A percentile compares a stretch with the other conserved stretches of the same genome.
These are phyloP conservation scores for Sorex fumeus DNA, from an alignment of 2,113 vertebrate species.

Conservation along the genomic window DNA sequence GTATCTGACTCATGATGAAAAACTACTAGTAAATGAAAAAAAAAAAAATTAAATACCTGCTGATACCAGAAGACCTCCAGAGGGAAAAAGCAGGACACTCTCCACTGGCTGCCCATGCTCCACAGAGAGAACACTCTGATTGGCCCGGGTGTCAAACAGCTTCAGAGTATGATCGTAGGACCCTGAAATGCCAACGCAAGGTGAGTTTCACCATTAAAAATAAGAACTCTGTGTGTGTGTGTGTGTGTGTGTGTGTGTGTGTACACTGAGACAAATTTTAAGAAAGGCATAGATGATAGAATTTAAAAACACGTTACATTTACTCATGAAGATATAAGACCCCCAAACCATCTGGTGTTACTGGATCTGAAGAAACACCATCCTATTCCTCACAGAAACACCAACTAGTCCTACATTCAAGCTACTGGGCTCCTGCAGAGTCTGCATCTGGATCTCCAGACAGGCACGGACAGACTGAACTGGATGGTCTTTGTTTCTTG, in stretches of 20 bases:
- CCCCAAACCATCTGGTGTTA: slow-evolving; percentile 2
- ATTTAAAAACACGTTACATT: background rate
- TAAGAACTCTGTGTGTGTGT: background rate
- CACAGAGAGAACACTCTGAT: slow-evolving; percentile 93
- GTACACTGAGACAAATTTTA: background rate
- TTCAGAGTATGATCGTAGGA: slow-evolving; percentile 98
- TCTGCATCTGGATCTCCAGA: background rate
- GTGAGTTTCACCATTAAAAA: slow-evolving; percentile 39
- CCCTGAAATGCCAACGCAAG: slow-evolving; percentile 87
- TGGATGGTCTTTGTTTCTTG: background rate
- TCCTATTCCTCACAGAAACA: background rate
- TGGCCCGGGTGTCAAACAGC: slow-evolving; percentile 94
- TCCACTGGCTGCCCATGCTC: slow-evolving; percentile 98
- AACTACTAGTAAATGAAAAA: background rate
- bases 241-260: background rate
- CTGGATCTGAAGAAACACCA: background rate
- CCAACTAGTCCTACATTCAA: background rate
- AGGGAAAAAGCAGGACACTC: slow-evolving; percentile 96
- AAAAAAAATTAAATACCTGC: slow-evolving; percentile 90
- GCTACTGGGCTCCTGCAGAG: background rate
- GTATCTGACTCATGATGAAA: slow-evolving; percentile 4
- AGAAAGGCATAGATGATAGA: background rate
- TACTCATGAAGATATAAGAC: slow-evolving; percentile 10
- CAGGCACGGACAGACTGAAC: background rate
- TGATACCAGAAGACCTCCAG: slow-evolving; percentile 96